phyloP scores from a whole-genome alignment of 2,888 invertebrate species.

The Stenotaenia linearis region DNA sequence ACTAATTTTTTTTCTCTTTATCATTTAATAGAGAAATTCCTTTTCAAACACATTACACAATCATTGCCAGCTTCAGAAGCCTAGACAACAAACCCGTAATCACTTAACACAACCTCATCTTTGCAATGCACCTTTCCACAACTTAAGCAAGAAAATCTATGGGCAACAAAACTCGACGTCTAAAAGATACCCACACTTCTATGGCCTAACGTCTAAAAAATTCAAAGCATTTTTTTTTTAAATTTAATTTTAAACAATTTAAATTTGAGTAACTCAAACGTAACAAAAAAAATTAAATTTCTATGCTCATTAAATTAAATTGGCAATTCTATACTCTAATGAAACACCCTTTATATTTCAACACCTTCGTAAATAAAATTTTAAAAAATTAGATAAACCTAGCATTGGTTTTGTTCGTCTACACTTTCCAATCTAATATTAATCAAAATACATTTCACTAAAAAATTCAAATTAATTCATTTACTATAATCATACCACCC shows the following conservation, averaged over 20 bases:
- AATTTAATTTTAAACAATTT: too few species aligned
- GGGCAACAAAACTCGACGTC: neutral
- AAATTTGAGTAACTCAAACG: too few species aligned
- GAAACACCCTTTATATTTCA: neutral
- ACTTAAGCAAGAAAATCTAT: neutral
- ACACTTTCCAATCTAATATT: neutral
- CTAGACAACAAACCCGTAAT: conserved; percentile 28
- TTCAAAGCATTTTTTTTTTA: too few species aligned
- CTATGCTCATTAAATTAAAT: neutral
- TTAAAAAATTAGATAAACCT: neutral
- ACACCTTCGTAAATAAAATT: neutral
- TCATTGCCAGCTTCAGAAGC: conserved; percentile 27
- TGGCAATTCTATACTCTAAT: neutral
- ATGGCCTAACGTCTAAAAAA: too few species aligned
- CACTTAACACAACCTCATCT: conserved; percentile 8
- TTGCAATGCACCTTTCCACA: neutral
- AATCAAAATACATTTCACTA: neutral
- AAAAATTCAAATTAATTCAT: neutral
- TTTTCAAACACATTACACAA: conserved; percentile 23
- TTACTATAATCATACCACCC: neutral
- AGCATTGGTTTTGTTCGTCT: neutral
- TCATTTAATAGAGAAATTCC: neutral
- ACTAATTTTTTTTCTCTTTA: neutral
- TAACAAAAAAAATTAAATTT: too few species aligned
- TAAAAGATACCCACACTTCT: neutral